phyloP scores from a whole-genome alignment of 2,888 invertebrate genomes.

The Polia nebulosa region DNA sequence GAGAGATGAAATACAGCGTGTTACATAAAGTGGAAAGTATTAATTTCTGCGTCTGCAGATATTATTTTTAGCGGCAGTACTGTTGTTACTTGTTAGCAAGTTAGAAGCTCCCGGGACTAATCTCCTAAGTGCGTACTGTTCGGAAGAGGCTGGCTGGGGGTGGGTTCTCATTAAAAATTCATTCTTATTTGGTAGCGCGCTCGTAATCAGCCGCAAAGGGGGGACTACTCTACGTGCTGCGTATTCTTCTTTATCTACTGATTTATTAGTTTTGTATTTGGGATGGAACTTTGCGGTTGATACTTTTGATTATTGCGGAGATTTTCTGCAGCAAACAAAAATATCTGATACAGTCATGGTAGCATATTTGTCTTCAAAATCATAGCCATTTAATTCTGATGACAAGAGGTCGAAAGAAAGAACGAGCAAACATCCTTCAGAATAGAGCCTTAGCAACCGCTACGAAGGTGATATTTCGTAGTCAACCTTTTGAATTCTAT shows the following conservation, averaged over 20 bases:
- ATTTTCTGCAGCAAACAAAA: neutral
- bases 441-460: neutral
- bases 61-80: slow-evolving; percentile 71
- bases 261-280: slow-evolving; percentile 74
- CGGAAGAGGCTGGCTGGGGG: slow-evolving; percentile 70
- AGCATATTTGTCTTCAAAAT: neutral
- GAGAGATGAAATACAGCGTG: neutral
- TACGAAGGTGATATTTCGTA: slow-evolving; percentile 16
- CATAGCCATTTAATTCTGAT: neutral
- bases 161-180: slow-evolving; percentile 89
- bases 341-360: neutral
- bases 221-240: slow-evolving; percentile 72
- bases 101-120: slow-evolving; percentile 88
- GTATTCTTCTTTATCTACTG: slow-evolving; percentile 81
- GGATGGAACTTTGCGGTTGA: neutral
- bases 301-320: neutral
- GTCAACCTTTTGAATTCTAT: neutral
- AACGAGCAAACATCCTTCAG: neutral
- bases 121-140: slow-evolving; percentile 89
- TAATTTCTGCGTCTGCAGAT: slow-evolving; percentile 51
- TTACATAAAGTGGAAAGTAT: slow-evolving; percentile 33
- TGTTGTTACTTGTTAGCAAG: slow-evolving; percentile 73
- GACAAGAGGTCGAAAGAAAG: neutral
- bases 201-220: slow-evolving; percentile 87
- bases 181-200: slow-evolving; percentile 88